Percentiles rank a stretch among this genome's conserved stretches.
phyloP scores from a whole-genome alignment of 92 coral and sea anemone species.

The Epizoanthus illoricatus region DNA sequence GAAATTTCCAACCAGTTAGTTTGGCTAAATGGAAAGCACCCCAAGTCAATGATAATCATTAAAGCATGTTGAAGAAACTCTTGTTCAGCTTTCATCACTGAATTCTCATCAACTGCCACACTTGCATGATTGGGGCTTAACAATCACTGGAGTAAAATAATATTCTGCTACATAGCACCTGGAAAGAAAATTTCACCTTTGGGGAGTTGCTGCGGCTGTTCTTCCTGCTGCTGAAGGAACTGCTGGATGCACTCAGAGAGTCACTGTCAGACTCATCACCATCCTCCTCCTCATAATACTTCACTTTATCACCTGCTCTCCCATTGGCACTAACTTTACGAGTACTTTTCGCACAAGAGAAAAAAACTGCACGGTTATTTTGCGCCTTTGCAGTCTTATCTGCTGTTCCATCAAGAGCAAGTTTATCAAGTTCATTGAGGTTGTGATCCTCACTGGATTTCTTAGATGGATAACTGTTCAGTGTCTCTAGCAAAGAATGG shows the following conservation, averaged over 20 bases:
- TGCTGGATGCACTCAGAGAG: constrained; percentile 87
- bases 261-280: constrained; percentile 96
- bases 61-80: too few relatives aligned
- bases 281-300: constrained; percentile 65
- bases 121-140: too few relatives aligned
- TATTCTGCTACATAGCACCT: not conserved
- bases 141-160: too few relatives aligned
- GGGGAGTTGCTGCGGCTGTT: constrained; percentile 90
- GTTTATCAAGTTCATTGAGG: constrained; percentile 96
- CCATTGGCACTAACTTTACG: constrained; percentile 55
- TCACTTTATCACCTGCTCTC: constrained; percentile 54
- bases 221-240: constrained; percentile 83
- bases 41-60: too few relatives aligned
- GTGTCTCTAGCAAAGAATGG: constrained; percentile 56
- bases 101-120: too few relatives aligned
- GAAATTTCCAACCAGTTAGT: too few relatives aligned
- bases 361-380: constrained; percentile 53
- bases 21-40: too few relatives aligned
- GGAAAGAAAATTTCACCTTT: constrained; percentile 54
- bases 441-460: constrained; percentile 93
- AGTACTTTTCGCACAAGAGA: constrained; percentile 53
- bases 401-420: constrained; percentile 61
- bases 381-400: constrained; percentile 51
- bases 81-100: too few relatives aligned
- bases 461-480: constrained; percentile 67